Evolutionary conservation across 2,113 vertebrate genomes (phyloP), one percentile per base, ranked within the genome.

Genomic region (Urocolius indicus): DNA sequence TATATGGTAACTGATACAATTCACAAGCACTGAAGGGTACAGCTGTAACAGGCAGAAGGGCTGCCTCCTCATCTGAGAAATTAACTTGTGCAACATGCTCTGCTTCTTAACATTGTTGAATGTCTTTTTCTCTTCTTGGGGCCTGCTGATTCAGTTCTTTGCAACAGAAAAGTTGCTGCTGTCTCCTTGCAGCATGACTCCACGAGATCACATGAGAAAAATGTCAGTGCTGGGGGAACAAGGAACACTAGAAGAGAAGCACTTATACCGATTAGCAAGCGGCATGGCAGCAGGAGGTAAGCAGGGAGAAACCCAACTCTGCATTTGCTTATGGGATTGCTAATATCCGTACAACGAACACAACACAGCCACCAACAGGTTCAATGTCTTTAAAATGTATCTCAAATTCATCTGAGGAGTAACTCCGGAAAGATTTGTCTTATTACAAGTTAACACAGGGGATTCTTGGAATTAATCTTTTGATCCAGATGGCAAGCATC

Each of bases 201-300:
- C 98, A 29, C 92, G 98, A 68, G 99, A 99, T 87, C 98, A 99
- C 95, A 95, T 98, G 80, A 98, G 98, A 97, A 98, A 98, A 96
- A 98, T 99, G 97, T 98, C 98, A 29, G 94, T 98, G 0, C 94
- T 99, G 95, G 98, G 98, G 23, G 98, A 99, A 48, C 98, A 98
- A 86, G 98, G 97, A 11, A 55, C 97, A 14, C 93, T 99, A 67
- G 99, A 99, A 85, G 99, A 99, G 89, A 99, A 99, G 91, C 98
- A 99, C 95, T 98, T 99, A 94, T 99, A 98, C 91, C 96, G 98
- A 17, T 93, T 99, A 57, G 98, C 99, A 49, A 98, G 98, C 4
- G 97, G 99, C 54, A 98, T 99, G 97, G 98, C 99, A 59, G 97
- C 98, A 73, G 98, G 98, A 98, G 98, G 99, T 99, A 96, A 98